phyloP scores from a whole-genome alignment of 2,797 vertebrate genomes.

The Pangasius djambal region DNA sequence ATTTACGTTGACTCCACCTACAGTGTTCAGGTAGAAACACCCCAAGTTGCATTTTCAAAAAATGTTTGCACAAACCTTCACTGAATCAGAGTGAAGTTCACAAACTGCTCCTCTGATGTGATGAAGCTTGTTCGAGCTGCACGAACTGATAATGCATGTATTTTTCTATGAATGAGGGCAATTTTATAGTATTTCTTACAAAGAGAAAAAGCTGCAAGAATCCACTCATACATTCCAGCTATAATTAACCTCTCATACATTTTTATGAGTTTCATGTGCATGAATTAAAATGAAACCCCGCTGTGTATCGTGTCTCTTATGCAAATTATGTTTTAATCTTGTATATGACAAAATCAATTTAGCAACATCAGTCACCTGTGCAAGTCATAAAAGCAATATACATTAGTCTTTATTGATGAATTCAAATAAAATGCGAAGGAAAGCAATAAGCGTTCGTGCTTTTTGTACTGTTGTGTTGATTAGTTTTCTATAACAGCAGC shows the following conservation, averaged over 20 bases:
- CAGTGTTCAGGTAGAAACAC: too few relatives aligned
- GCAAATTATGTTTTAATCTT: background rate
- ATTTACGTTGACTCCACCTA: too few relatives aligned
- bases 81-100: background rate
- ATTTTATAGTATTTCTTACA: background rate
- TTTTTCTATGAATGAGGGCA: background rate
- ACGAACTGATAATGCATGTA: background rate
- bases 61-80: background rate
- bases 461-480: background rate
- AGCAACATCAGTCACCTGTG: background rate
- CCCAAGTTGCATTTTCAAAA: too few relatives aligned
- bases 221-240: background rate
- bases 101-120: background rate
- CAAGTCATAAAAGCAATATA: background rate
- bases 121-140: background rate
- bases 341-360: background rate
- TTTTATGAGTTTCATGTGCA: conserved; percentile 6
- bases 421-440: background rate
- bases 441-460: background rate
- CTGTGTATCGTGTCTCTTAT: background rate
- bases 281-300: conserved; percentile 42
- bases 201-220: background rate
- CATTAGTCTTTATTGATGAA: background rate
- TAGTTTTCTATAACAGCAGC: background rate
- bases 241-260: conserved; percentile 15